Percentiles rank a stretch among this genome's conserved stretches.
These are phyloP conservation scores for Lagopus muta DNA, from an alignment of 2,113 vertebrate genomes.

Conservation along the genomic window DNA sequence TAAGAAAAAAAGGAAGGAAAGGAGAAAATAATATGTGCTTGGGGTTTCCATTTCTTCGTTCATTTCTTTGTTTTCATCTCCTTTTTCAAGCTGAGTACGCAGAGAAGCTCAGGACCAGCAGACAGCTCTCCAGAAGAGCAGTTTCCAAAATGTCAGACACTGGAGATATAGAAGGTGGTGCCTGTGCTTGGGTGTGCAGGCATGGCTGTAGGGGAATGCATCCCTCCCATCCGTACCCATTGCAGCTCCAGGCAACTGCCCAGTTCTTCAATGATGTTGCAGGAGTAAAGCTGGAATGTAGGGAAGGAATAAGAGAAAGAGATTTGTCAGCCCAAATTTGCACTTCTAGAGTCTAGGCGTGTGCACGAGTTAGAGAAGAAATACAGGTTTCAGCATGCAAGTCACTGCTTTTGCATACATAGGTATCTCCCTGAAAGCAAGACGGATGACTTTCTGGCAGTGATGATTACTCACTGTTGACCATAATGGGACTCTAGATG, in stretches of 20 bases:
- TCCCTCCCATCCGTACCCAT: background rate
- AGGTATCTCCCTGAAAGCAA: background rate
- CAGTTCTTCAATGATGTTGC: rapidly evolving
- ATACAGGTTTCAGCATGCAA: background rate
- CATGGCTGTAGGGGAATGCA: rapidly evolving
- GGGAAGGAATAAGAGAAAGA: background rate
- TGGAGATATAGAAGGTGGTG: background rate
- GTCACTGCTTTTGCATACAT: background rate
- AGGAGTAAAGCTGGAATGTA: background rate
- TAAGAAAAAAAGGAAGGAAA: background rate
- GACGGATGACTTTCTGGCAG: background rate
- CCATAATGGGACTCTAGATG: background rate
- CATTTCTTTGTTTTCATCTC: no score
- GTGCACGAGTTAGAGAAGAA: background rate
- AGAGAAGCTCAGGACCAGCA: no score
- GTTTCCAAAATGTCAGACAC: background rate
- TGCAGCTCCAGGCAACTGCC: background rate
- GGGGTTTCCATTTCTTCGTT: no score
- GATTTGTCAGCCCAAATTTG: background rate
- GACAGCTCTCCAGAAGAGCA: background rate
- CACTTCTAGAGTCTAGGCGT: background rate
- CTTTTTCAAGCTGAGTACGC: no score
- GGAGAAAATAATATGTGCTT: rapidly evolving
- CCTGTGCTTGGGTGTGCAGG: background rate
- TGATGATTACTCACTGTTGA: background rate